Evolutionary conservation across 2,888 invertebrate species (phyloP), one percentile per base, ranked within the genome.

Genomic region (Apamea sordens): DNA sequence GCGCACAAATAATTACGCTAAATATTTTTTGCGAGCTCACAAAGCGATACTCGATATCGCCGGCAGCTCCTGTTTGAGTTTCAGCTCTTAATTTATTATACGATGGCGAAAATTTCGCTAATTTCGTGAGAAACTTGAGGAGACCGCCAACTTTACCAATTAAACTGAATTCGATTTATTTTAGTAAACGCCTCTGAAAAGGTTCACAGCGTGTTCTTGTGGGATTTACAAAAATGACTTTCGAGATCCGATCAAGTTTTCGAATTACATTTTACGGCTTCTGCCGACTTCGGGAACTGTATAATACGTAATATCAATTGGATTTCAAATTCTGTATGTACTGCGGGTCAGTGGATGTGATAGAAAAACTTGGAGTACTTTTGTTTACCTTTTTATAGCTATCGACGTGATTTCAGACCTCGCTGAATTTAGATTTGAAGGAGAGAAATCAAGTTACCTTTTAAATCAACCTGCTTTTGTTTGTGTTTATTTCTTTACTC

Each of bases 161-260:
- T 95, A 95, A 94, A 94, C 89, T 88, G 89, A 90, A 93, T 93
- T 94, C 93, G 93, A 93, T 93, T 95, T 93, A 92, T 94, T 93
- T 92, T 90, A 90, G 92, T 92, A 91, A 92, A 92, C 89, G 92
- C 90, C 88, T 89, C 84, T 87, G 86, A 88, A 89, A 89, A 88
- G 89, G 86, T 86, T 88, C 85, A 75, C 83, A 86, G 86, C 85
- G 88, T 89, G 89, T 89, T 90, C 90, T 89, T 89, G 90, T 86
- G 89, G 90, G 91, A 89, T 89, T 91, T 89, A 90, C 89, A 92
- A 92, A 92, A 93, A 93, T 91, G 86, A 90, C 90, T 92, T 90
- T 88, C 78, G 82, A 88, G 87, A 90, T 90, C 87, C 89, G 88
- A 88, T 88, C 85, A 91, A 92, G 90, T 91, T 92, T 89, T 90